These are phyloP conservation scores for Cataglyphis rosenhaueri DNA, from an alignment of 2,888 invertebrate genomes.

Conservation along the genomic window DNA sequence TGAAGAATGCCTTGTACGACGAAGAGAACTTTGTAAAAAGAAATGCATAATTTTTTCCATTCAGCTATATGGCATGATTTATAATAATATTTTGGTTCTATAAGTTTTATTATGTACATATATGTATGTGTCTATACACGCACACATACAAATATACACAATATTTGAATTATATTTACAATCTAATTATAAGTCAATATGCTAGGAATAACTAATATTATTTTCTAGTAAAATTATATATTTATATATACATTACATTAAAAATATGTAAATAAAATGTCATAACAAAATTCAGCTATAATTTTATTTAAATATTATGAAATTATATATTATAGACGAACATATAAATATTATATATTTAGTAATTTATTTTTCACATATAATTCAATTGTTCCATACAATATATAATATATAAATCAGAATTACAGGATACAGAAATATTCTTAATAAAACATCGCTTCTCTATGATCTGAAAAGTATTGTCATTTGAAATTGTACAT, in stretches of 20 bases:
- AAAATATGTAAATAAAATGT: neutral
- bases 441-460: constrained; percentile 42
- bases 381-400: constrained; percentile 18
- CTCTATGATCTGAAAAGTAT: constrained; percentile 14
- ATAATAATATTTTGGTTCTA: constrained; percentile 3
- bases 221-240: neutral
- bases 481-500: constrained; percentile 47
- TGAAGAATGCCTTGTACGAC: constrained; percentile 85
- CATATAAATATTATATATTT: constrained; percentile 12
- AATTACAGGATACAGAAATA: constrained; percentile 14
- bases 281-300: neutral
- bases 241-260: neutral
- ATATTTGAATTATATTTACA: constrained; percentile 11
- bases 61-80: neutral
- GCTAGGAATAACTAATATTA: neutral
- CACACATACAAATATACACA: neutral
- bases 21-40: constrained; percentile 21
- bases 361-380: constrained; percentile 32
- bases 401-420: constrained; percentile 16
- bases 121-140: neutral
- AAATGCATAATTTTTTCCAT: neutral
- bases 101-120: constrained; percentile 3
- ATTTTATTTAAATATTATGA: constrained; percentile 22
- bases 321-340: constrained; percentile 14
- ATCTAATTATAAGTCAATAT: neutral